Evolutionary conservation across 2,113 vertebrate genomes (phyloP).

Genomic region (Synodontis membranacea): DNA sequence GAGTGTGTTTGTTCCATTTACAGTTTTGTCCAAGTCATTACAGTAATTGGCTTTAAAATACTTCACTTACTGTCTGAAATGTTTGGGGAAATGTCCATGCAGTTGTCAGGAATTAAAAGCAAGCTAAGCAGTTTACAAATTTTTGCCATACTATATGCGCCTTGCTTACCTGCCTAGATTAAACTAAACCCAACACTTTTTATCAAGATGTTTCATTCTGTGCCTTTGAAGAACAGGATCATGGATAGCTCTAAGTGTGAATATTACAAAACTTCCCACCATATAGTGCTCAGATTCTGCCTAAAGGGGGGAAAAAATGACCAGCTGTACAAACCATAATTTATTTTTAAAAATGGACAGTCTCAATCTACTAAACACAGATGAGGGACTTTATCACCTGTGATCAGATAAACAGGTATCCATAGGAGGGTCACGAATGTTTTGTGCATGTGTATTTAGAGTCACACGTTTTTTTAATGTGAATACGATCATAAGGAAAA

Average conservation of each 20-base stretch:
- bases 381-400: background rate
- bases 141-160: background rate
- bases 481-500: background rate
- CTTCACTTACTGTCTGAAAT: background rate
- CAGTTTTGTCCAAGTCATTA: slow-evolving; percentile 24
- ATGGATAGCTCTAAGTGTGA: slow-evolving; percentile 14
- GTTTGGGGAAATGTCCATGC: background rate
- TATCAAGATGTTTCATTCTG: background rate
- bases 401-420: background rate
- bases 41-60: slow-evolving; percentile 22
- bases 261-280: background rate
- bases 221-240: slow-evolving; percentile 5
- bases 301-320: background rate
- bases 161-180: background rate
- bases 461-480: background rate
- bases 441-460: background rate
- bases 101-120: slow-evolving; percentile 3
- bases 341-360: background rate
- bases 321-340: background rate
- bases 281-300: background rate
- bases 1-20: slow-evolving; percentile 27
- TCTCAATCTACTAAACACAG: background rate
- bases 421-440: no score
- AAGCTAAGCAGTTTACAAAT: background rate
- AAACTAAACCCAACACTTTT: background rate